Evolutionary conservation across 2,797 vertebrate genomes (phyloP).

Genomic region (Rachycentron canadum): DNA sequence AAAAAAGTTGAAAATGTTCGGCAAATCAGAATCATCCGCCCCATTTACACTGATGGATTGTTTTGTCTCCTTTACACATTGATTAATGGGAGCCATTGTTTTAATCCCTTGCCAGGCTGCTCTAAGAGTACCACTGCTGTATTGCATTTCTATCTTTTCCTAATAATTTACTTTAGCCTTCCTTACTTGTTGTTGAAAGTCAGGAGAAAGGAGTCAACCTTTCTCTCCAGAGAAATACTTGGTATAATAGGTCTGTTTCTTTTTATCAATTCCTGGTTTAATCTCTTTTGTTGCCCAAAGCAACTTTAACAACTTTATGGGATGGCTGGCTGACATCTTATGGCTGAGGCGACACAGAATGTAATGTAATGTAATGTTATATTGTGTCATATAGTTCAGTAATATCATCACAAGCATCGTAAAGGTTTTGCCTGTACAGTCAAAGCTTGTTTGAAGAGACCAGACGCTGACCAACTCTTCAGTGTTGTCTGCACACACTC

Average conservation of each 20-base stretch:
- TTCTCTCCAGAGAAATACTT: not conserved
- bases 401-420: no score
- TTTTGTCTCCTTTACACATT: not conserved
- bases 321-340: not conserved
- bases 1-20: not conserved
- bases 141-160: not conserved
- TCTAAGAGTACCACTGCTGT: not conserved
- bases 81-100: not conserved
- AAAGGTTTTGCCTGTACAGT: not conserved
- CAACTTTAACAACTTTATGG: no score
- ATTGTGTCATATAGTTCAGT: not conserved
- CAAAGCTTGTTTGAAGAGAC: no score
- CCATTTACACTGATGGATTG: conserved; percentile 1
- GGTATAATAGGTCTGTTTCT: not conserved
- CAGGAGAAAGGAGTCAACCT: not conserved
- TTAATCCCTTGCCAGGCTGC: not conserved
- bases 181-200: not conserved
- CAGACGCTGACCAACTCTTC: no score
- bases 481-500: not conserved
- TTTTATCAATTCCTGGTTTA: not conserved
- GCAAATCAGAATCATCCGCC: not conserved
- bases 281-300: not conserved
- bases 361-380: no score
- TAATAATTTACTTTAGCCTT: no score
- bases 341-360: no score